Percentiles rank a stretch among this genome's conserved stretches.
Evolutionary conservation across 2,113 vertebrate genomes (phyloP).

Genomic region (Micronycteris hirsuta): DNA sequence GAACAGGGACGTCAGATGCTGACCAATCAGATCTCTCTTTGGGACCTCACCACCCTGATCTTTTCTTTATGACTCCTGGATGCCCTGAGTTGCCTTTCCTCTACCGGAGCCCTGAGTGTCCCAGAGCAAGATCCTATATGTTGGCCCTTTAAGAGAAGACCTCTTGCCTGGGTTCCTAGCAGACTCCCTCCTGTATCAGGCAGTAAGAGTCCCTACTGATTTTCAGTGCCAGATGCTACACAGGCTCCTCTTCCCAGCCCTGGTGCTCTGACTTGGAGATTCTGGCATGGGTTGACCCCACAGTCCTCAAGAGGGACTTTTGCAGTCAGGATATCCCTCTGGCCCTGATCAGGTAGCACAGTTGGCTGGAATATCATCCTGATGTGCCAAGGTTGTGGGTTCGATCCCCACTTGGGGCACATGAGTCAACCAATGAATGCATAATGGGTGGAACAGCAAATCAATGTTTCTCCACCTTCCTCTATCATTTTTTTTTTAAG

Average conservation of each 20-base stretch:
- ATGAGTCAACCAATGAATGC: too few species aligned
- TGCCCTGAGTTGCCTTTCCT: neutral
- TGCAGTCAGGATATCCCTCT: neutral
- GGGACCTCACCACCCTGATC: neutral
- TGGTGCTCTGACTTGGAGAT: neutral
- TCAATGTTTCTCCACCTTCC: too few species aligned
- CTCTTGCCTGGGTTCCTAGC: neutral
- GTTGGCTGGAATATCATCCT: too few species aligned
- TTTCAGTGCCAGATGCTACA: neutral
- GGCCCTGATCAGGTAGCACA: too few species aligned
- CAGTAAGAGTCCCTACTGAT: neutral
- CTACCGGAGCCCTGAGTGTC: neutral
- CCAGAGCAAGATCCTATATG: neutral
- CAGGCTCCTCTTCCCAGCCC: neutral
- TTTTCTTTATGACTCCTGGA: neutral
- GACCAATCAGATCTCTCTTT: neutral
- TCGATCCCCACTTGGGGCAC: too few species aligned
- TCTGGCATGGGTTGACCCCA: neutral
- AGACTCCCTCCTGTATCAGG: neutral
- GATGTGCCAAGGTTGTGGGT: too few species aligned
- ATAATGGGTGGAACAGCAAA: too few species aligned
- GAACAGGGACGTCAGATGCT: neutral
- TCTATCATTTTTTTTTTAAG: neutral
- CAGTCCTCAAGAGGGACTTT: neutral
- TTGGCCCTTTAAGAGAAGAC: neutral